phyloP scores from a whole-genome alignment of 2,888 invertebrate genomes.

The Drosophila planitibia region DNA sequence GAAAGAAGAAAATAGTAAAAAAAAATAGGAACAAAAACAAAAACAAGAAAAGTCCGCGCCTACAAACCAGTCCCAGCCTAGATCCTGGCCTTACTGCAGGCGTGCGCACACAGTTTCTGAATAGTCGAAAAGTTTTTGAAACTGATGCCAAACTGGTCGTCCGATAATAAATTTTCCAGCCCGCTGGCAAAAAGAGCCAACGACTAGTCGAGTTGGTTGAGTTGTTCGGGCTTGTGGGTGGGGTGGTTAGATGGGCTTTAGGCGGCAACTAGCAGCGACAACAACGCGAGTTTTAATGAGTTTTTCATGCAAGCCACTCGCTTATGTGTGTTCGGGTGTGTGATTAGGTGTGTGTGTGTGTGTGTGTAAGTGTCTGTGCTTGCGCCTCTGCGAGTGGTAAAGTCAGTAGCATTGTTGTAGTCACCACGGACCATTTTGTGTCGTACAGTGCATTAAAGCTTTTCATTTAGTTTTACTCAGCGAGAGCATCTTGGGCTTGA shows the following conservation, averaged over 20 bases:
- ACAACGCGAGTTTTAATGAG: constrained; percentile 77
- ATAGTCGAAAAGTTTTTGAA: constrained; percentile 78
- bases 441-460: constrained; percentile 64
- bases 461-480: constrained; percentile 32
- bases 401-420: constrained; percentile 9
- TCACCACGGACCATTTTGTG: constrained; percentile 30
- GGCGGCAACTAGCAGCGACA: constrained; percentile 50
- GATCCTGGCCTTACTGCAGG: constrained; percentile 32
- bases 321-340: constrained; percentile 8
- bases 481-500: not conserved
- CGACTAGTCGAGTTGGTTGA: constrained; percentile 8
- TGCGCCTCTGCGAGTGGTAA: constrained; percentile 38
- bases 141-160: constrained; percentile 75
- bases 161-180: constrained; percentile 78
- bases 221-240: not conserved
- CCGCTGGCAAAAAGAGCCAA: constrained; percentile 33
- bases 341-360: not conserved
- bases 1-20: constrained; percentile 1
- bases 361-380: constrained; percentile 10
- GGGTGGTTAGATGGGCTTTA: not conserved
- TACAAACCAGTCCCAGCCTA: constrained; percentile 18
- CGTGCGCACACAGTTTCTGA: constrained; percentile 43
- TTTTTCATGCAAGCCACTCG: constrained; percentile 71
- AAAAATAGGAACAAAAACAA: constrained; percentile 76
- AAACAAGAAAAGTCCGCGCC: constrained; percentile 24